Base-by-base conservation (phyloP, 2,113 vertebrate species). In the Hydrolagus affinis region DNA sequence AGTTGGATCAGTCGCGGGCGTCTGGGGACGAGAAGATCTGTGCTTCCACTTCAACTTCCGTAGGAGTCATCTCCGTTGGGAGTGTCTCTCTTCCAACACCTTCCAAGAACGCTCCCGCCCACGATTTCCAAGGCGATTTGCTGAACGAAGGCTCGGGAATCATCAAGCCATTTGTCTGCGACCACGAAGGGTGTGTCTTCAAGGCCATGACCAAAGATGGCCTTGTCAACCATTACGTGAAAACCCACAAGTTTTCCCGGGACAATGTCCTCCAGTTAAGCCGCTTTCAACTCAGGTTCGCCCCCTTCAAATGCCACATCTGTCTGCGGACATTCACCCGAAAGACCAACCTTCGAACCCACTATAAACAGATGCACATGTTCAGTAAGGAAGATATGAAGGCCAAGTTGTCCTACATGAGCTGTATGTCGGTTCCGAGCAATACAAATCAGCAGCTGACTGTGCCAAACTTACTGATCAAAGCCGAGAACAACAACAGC, bases 221-320 rank as follows among this genome's bases (percentile, higher is more conserved):
- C 86, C 93, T 99, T 85, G 88, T 95, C 88, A 94, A 95, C 86
- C 98, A 99, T 93, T 98, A 98, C 85, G 92, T 94, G 88, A 94
- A 88, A 89, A 95, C 94, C 86, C 98, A 99, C 88, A 93, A 94
- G 85, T 94, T 93, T 23, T 93, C 94, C 32, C 90, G 94, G 66
- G 94, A 96, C 87, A 92, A 95, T 85, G 96, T 97, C 76, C 95
- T 94, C 86, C 92, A 92, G 77, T 88, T 98, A 89, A 94, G 93
- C 23, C 94, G 95, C 91, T 95, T 96, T 88, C 94, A 94, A 83
- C 90, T 94, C 44, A 92, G 94, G 3, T 97, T 94, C 89, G 97
- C 95, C 4, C 96, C 98, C 2, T 99, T 97, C 83, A 92, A 94
- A 77, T 99, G 98, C 92, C 96, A 97, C 23, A 94, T 98, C 90